Evolutionary conservation across 2,888 invertebrate genomes (phyloP), one percentile per base, ranked within the genome.

Genomic region (Himalopsyche tibetana): DNA sequence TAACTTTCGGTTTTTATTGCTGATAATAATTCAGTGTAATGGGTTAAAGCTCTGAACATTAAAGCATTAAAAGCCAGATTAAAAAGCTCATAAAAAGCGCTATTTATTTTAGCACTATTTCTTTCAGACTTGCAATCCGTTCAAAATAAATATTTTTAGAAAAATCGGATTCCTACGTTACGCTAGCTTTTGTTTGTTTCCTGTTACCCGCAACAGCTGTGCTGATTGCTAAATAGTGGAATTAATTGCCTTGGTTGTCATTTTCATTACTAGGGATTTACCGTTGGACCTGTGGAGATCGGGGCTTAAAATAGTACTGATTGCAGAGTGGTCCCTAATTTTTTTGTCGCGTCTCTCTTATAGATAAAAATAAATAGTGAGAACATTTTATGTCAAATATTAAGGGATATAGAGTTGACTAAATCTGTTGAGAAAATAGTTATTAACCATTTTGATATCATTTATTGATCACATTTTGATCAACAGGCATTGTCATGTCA

Each of bases 11-110:
- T 19, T 63, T 63, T 63, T 63, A 63, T 28, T 63, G 19, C 63
- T 63, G n/a, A 19, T 63, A 63, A 63, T 63, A 63, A 63, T n/a
- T 63, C 63, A 63, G 63, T 19, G 19, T 63, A 63, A 63, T 63
- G 63, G 63, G 51, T 63, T 63, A 19, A 19, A 19, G 63, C 63
- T 63, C 3, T 8, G 63, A 28, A 63, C 63, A 63, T 63, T 63
- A 63, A 63, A 63, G 63, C 63, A 9, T 63, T 63, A 19, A 19
- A 63, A 63, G 63, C 19, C 28, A n/a, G n/a, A 63, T 63, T 63
- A 63, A 63, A 63, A 63, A 63, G n/a, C 63, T 63, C 63, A 63
- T 63, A 63, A 63, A 63, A 63, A n/a, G 15, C 19, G 19, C 28
- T 63, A 19, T 19, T 63, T 63, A 63, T 19, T 63, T 63, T n/a